phyloP scores from a whole-genome alignment of 2,113 vertebrate species.

The Pomatorhinus ruficollis region DNA sequence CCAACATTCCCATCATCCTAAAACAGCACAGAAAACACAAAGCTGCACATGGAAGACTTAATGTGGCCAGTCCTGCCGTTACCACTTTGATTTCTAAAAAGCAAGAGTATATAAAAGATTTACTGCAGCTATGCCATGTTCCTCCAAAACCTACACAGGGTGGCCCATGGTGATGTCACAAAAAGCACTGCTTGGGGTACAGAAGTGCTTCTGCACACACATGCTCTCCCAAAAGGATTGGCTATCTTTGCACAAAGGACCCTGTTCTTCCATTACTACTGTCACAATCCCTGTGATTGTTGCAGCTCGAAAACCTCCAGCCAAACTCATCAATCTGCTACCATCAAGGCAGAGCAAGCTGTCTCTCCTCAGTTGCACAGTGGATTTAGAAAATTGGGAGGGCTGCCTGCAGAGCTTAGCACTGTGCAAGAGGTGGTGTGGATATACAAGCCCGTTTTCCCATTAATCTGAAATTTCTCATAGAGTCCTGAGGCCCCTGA shows the following conservation, averaged over 20 bases:
- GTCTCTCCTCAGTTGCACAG: not conserved
- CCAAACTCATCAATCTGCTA: not conserved
- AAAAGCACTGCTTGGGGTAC: not conserved
- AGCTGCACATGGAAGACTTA: not conserved
- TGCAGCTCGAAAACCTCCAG: not conserved
- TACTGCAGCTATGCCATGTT: not conserved
- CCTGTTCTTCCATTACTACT: not conserved
- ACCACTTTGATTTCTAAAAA: not conserved
- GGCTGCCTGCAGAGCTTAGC: not conserved
- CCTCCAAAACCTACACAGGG: not conserved
- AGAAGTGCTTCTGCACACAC: not conserved
- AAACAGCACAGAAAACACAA: not conserved
- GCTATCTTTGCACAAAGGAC: not conserved
- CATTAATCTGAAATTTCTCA: not conserved
- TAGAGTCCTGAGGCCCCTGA: not conserved
- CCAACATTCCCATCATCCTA: not conserved
- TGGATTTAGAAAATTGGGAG: not conserved
- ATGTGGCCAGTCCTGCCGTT: not conserved
- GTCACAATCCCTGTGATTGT: fast-evolving
- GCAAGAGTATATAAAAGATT: not conserved
- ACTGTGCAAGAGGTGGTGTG: fast-evolving
- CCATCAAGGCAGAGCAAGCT: not conserved
- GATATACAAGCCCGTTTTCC: not conserved
- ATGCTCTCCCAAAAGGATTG: not conserved
- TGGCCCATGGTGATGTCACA: fast-evolving